Evolutionary conservation across 2,888 invertebrate genomes (phyloP), one percentile per base, ranked within the genome.

Genomic region (Salpingus planirostris): DNA sequence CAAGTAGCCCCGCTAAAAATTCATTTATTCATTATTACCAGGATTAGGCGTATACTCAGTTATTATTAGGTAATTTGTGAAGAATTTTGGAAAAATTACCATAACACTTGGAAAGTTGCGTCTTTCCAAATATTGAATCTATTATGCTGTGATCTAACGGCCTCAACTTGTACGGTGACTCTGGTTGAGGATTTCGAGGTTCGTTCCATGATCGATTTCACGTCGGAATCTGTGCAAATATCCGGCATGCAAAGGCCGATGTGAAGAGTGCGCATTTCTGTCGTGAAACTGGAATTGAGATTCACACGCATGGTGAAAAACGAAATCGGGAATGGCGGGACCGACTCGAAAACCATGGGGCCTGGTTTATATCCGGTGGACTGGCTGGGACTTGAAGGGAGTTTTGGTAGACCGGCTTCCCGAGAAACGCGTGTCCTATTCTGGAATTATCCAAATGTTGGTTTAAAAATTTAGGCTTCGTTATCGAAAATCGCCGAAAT

Each of bases 201-300:
- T 43, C 55, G 65, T 46, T 64, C 62, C 42, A 80, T 64, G 38
- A 83, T 65, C 5, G 60, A 60, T 10, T 65, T 62, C n/a, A 85
- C 74, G 36, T 81, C 80, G 2, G 64, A 57, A 3, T 73, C 71
- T 3, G 70, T 65, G 56, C 88, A 88, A 3, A 74, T 68, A 29
- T 71, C 68, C 8, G 88, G 88, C 31, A 88, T 64, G 54, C 88
- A 88, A 8, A 83, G 63, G 0, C 88, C 88, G 3, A 87, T 66
- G 52, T 84, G 79, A 25, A 88, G 65, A 2, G 76, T 73, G 12
- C 24, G 29, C 49, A 77, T 77, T 50, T 69, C 71, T 33, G 65
- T 69, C 15, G 73, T 66, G 43, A 76, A 67, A 11, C 67, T 66
- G 36, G 67, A 66, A 46, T 72, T 69, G 30, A 84, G 55, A 25